Base-by-base conservation (phyloP, 2,797 vertebrate species). In the Scarus forsteni region DNA sequence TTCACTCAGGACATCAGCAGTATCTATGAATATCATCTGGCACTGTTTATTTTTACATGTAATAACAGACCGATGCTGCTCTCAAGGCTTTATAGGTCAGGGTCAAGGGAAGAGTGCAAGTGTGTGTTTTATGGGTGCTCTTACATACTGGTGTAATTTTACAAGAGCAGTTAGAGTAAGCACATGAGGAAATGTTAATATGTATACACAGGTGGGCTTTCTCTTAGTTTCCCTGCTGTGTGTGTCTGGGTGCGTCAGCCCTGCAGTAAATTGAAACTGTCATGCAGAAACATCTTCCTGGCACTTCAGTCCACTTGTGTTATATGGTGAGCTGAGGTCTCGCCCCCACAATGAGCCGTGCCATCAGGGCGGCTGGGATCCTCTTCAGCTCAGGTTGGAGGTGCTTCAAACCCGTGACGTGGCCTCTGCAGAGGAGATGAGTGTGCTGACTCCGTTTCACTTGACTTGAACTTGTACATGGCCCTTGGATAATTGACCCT, bases 261-360 rank as follows among this genome's bases (percentile, higher is more conserved):
- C 82, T 59, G 75, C 76, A 61, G 77, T 89, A 87, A 87, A 90
- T 91, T 66, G 61, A 81, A 80, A 80, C 81, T 85, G 90, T 88
- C 90, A 88, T 86, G 90, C 92, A 89, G 88, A 91, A 92, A 92
- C 88, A 90, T 90, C 83, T 85, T 62, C 84, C 75, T 89, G 90
- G 84, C 91, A 91, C 83, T 84, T 86, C 85, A 89, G 89, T 92
- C 92, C 84, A 71, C 73, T 90, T 86, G 75, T 79, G 89, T 92
- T 92, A 88, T 88, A 86, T 85, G 85, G 86, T 91, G 79, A 85
- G 61, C 79, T 70, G 80, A 88, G 82, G 78, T 75, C 66, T 80
- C 73, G 27, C 69, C 83, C 50, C 70, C 62, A 18, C 84, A 84
- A 82, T 79, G 73, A 53, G 61, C 76, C 27, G 60, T 10, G 60